phyloP scores from a whole-genome alignment of 2,888 invertebrate genomes.

The Platycheirus rosarum region DNA sequence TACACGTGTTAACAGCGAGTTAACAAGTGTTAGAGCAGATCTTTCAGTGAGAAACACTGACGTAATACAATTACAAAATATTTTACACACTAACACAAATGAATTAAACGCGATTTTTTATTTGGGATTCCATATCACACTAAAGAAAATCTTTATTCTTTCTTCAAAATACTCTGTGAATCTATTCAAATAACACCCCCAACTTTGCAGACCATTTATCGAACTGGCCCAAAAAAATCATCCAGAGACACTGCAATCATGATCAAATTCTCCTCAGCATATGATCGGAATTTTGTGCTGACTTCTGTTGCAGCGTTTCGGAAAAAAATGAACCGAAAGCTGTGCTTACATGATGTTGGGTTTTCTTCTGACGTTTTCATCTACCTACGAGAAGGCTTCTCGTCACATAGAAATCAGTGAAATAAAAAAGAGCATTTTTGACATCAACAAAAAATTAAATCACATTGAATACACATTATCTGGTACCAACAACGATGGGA shows the following conservation, averaged over 20 bases:
- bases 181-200: not conserved
- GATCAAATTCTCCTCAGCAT: too few relatives aligned
- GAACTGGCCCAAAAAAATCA: not conserved
- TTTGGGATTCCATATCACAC: not conserved
- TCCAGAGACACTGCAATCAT: too few relatives aligned
- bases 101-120: not conserved
- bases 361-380: not conserved
- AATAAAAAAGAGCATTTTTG: not conserved
- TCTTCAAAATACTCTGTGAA: not conserved
- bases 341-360: too few relatives aligned
- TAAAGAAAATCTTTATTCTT: too few relatives aligned
- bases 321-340: too few relatives aligned
- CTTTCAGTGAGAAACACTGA: too few relatives aligned
- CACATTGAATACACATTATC: not conserved
- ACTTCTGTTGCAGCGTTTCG: too few relatives aligned
- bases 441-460: conserved; percentile 4
- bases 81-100: too few relatives aligned
- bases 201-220: not conserved
- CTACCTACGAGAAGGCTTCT: not conserved
- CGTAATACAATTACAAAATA: too few relatives aligned
- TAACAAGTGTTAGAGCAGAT: too few relatives aligned
- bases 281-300: too few relatives aligned
- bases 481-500: not conserved
- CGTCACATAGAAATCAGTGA: not conserved
- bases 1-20: not conserved